A percentile compares a stretch with the other conserved stretches of the same genome.
These are phyloP conservation scores for Drosophila littoralis DNA, from an alignment of 1,140 invertebrate genomes.

Conservation along the genomic window DNA sequence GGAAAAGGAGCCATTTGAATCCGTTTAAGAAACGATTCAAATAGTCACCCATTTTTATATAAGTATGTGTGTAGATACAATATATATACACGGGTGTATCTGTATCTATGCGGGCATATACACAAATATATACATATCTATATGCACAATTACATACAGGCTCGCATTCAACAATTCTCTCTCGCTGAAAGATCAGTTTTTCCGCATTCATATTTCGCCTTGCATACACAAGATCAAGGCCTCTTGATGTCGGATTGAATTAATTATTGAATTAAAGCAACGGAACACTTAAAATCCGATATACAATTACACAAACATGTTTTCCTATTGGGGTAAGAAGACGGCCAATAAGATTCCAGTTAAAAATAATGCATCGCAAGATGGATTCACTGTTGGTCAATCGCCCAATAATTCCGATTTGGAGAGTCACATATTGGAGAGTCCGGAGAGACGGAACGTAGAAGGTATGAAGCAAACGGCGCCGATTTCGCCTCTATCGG, in stretches of 20 bases:
- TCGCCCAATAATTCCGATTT: neutral
- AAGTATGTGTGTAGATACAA: neutral
- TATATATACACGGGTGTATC: constrained; percentile 5
- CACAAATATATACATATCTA: neutral
- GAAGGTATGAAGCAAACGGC: neutral
- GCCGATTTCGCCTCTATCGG: neutral
- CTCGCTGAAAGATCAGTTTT: constrained; percentile 15
- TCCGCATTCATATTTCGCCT: constrained; percentile 22
- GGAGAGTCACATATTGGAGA: neutral
- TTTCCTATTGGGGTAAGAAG: constrained; percentile 68
- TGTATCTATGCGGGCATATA: neutral
- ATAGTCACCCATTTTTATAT: neutral
- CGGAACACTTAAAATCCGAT: neutral
- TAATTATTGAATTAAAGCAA: neutral
- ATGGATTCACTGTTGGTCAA: constrained; percentile 2
- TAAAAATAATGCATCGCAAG: neutral
- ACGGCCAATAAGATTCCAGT: neutral
- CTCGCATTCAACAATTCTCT: constrained; percentile 14
- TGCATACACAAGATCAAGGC: constrained; percentile 61
- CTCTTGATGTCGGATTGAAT: constrained; percentile 19
- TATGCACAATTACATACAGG: constrained; percentile 14
- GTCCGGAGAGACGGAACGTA: neutral
- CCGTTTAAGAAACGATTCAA: too few species aligned
- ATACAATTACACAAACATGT: constrained; percentile 36
- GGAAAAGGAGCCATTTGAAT: too few species aligned